Evolutionary conservation across 2,113 vertebrate species (phyloP), one percentile per base, ranked within the genome.

Genomic region (Leuciscus idus): DNA sequence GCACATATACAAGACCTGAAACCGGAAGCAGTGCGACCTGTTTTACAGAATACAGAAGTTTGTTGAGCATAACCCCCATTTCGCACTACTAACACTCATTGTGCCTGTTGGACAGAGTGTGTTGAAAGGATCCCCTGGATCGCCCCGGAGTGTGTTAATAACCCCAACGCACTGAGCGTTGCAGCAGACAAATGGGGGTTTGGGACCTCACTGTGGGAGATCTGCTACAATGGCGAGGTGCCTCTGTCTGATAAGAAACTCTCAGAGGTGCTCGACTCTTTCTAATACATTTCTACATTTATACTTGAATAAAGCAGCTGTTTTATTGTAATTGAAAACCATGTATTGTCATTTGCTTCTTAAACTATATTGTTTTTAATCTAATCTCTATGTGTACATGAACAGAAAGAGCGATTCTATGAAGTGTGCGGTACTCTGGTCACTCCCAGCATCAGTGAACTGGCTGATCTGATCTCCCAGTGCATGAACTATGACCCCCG

Each of bases 121-220:
- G 94, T 97, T 0, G 96, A 96, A 79, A 88, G 96, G 2, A 97
- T 97, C 66, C 96, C 96, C 0, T 97, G 96, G 96, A 96, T 97
- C 0, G 96, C 96, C 4, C 96, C 96, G 0, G 96, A 97, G 86
- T 97, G 95, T 72, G 93, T 97, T 0, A 94, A 95, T 9, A 95
- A 95, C 84, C 92, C 94, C 74, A 95, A 95, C 74, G 94, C 95
- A 30, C 81, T 96, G 76, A 95, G 92, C 0, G 84, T 97, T 75
- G 96, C 96, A 4, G 96, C 95, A 13, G 96, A 97, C 19, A 97
- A 97, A 23, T 97, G 96, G 96, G 96, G 95, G 21, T 97, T 97
- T 77, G 96, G 96, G 1, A 96, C 96, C n/a, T 96, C 96, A 0
- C 94, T 97, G 88, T 97, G 96, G 96, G 96, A 97, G 73, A 97